phyloP scores from a whole-genome alignment of 2,113 vertebrate genomes.

The Phoenicopterus ruber region DNA sequence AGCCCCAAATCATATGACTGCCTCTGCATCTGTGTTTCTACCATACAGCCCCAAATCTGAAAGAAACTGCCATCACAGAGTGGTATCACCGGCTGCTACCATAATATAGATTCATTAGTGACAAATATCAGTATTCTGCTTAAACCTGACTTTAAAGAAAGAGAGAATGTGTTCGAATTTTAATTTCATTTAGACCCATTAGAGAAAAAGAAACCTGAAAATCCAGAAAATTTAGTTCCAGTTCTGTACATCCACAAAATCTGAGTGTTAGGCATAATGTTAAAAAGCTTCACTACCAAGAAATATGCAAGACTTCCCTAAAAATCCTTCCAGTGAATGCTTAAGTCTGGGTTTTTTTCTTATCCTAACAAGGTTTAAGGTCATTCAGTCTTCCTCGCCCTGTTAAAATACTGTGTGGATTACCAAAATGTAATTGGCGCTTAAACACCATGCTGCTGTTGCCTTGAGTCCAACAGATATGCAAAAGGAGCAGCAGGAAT shows the following conservation, averaged over 20 bases:
- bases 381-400: slow-evolving; percentile 29
- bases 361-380: slow-evolving; percentile 45
- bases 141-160: not conserved
- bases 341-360: slow-evolving; percentile 16
- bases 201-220: not conserved
- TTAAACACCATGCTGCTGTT: slow-evolving; percentile 7
- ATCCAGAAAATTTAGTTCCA: not conserved
- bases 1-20: slow-evolving; percentile 19
- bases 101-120: not conserved
- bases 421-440: slow-evolving; percentile 5
- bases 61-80: slow-evolving; percentile 33
- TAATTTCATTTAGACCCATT: not conserved
- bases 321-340: slow-evolving; percentile 36
- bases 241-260: not conserved
- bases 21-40: slow-evolving; percentile 34
- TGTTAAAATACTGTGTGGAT: slow-evolving; percentile 35
- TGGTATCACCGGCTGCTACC: slow-evolving; percentile 15
- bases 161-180: not conserved
- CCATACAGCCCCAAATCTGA: slow-evolving; percentile 3
- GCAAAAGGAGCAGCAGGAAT: slow-evolving; percentile 46
- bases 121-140: not conserved
- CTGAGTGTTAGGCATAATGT: not conserved
- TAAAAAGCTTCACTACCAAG: not conserved
- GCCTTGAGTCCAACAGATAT: slow-evolving; percentile 62
- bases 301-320: not conserved